Base-by-base conservation (phyloP, 2,888 invertebrate genomes). In the Cryptocheilus praepositus region DNA sequence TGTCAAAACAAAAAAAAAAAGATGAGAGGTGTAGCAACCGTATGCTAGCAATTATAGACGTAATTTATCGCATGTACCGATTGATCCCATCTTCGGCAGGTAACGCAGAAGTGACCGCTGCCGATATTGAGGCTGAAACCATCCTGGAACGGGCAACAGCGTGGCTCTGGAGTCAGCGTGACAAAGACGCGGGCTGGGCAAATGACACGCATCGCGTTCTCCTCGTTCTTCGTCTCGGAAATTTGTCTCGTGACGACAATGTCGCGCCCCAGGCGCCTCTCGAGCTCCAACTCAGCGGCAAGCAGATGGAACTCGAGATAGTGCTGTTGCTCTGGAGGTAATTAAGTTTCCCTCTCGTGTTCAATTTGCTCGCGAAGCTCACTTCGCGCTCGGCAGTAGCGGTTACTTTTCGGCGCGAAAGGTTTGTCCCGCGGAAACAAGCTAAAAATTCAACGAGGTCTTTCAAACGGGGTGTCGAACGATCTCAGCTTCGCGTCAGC, bases 271-370 rank as follows among this genome's bases (percentile, higher is more conserved):
- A 92, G 61, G 91, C 92, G 67, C 91, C 92, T 1, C 86, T 93
- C 67, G 94, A 94, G 84, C 91, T 94, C 89, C 93, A 94, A 86
- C 91, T 96, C 57, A 94, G 94, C 18, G 93, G 93, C 36, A 96
- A 96, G 85, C 95, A 96, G 88, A 93, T 96, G 93, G 96, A 96
- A 89, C 92, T 96, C 59, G 96, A 96, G 84, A 93, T 96, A 67
- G 91, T 96, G 58, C 92, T 96, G 60, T 92, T 95, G 89, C 91
- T 96, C 77, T 95, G 95, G 91, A 93, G 94, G 93, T 94, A 89
- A 90, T 54, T 19, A 36, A 36, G 36, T 36, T 36, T 36, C 36
- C 36, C 15, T 43, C 18, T n/a, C 19, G 22, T 18, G 11, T 28
- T 36, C 36, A 36, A 36, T 0, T 15, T 16, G 25, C 21, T 36